Base-by-base conservation (phyloP, 2,888 invertebrate genomes). In the Leptothorax acervorum region DNA sequence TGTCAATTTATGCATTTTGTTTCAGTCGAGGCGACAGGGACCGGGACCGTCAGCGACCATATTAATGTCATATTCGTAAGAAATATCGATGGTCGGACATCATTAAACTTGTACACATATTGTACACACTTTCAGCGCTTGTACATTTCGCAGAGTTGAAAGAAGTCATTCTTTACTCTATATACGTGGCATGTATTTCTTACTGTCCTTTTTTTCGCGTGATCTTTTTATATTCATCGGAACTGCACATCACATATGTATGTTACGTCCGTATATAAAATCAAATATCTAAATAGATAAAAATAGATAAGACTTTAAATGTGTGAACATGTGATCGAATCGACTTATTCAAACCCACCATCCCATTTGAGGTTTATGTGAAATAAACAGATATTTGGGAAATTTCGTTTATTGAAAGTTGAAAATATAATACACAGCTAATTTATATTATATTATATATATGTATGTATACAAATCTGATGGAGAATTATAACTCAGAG, bases 41-140 rank as follows among this genome's bases (percentile, higher is more conserved):
- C 91, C 94, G 96, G 85, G 95, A 95, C 90, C 95, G 95, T 71
- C 95, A 95, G 90, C 94, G 96, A 92, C 95, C 96, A 15, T 95
- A 95, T 48, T 87, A 90, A 85, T 81, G 57, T 45, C 60, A 81
- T 82, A 39, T 28, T 71, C 42, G 4, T 39, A 5, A 39, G 28
- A 31, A 74, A 60, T 28, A 48, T 76, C 45, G 23, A n/a, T 78
- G 63, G 74, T 71, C 74, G 1, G 51, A 23, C 28, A 23, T 85
- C 79, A 45, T 74, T 53, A 51, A 66, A 84, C 75, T 81, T 91
- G 88, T 88, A 88, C 82, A 87, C 88, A 88, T 86, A 90, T 89
- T 91, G 88, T 90, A 88, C 85, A 86, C 88, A 87, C 57, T 87
- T 78, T 89, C 78, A 84, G 87, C 73, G 86, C 87, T 90, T 89